A percentile compares a stretch with the other conserved stretches of the same genome.
Conservation (phyloP, 2,113 vertebrate species). For the Piprites chloris region DNA sequence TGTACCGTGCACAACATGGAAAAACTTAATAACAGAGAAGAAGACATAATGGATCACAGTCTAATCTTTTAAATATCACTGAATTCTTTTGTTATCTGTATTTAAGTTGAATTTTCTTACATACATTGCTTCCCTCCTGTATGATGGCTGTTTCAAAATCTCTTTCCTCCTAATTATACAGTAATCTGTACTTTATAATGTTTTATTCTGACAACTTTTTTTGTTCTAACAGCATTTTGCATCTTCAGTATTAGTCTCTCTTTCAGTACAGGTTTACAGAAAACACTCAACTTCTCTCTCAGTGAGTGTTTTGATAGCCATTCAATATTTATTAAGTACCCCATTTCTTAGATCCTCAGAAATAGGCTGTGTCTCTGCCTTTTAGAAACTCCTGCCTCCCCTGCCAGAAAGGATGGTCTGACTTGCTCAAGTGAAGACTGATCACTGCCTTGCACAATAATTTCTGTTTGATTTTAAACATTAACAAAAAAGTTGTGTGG, state of each 20-base stretch:
- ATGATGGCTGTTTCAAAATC: neutral
- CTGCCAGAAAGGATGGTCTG: neutral
- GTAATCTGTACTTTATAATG: neutral
- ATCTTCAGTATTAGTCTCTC: neutral
- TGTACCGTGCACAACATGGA: neutral
- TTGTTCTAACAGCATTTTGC: neutral
- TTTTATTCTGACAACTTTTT: neutral
- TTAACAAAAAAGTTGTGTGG: neutral
- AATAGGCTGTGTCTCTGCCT: neutral
- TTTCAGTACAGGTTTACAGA: neutral
- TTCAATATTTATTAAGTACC: neutral
- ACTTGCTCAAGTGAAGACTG: neutral
- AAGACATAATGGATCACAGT: neutral
- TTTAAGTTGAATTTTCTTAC: neutral
- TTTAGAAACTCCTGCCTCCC: neutral
- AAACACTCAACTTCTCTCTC: neutral
- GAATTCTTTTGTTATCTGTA: neutral
- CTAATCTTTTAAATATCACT: neutral
- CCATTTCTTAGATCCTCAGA: neutral
- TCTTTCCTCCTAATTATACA: neutral
- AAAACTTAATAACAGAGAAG: neutral
- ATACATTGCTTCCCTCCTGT: fast-evolving
- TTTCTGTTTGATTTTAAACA: neutral
- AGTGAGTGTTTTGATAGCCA: neutral
- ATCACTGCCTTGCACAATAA: neutral